These are phyloP conservation scores for Eilema caniola DNA, from an alignment of 2,888 invertebrate genomes.

Conservation along the genomic window DNA sequence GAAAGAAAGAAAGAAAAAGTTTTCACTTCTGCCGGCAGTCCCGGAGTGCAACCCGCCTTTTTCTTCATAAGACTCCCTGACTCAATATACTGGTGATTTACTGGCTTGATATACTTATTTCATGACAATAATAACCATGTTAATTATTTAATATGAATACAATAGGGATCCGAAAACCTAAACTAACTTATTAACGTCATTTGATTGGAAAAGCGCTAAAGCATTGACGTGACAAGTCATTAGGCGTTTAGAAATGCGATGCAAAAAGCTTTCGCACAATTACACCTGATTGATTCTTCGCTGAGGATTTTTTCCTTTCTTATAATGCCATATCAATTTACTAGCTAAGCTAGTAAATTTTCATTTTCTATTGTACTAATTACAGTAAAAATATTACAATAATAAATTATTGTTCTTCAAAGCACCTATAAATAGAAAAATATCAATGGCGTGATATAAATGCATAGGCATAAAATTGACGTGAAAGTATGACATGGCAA, in stretches of 20 bases:
- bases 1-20: too few species aligned
- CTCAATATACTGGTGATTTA: too few species aligned
- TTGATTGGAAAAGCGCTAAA: background rate
- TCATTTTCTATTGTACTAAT: conserved; percentile 28
- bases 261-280: conserved; percentile 70
- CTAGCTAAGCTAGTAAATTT: conserved; percentile 44
- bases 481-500: background rate
- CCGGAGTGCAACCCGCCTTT: too few species aligned
- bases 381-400: background rate
- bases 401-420: background rate
- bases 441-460: background rate
- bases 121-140: too few species aligned
- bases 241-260: conserved; percentile 39
- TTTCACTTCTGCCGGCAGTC: too few species aligned
- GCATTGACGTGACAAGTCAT: conserved; percentile 32
- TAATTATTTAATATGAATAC: too few species aligned
- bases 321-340: conserved; percentile 65
- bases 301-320: conserved; percentile 60
- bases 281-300: conserved; percentile 63
- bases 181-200: too few species aligned
- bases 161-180: too few species aligned
- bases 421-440: background rate
- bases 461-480: background rate
- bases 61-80: too few species aligned
- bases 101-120: too few species aligned